Percentiles rank a stretch among this genome's conserved stretches.
Conservation (phyloP, 2,113 vertebrate genomes). For the Hydropotes inermis region DNA sequence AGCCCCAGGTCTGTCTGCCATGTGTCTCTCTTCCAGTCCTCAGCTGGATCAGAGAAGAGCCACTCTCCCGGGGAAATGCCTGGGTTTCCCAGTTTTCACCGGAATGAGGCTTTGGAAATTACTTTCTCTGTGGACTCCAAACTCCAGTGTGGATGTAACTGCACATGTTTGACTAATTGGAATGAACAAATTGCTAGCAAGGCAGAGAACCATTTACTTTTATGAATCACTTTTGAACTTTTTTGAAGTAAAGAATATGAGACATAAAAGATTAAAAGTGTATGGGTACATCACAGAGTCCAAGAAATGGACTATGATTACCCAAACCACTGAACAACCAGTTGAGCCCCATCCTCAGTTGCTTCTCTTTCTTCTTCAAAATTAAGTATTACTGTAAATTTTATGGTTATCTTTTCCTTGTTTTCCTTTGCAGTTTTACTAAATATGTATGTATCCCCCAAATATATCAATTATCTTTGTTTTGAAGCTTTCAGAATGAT, state of each 20-base stretch:
- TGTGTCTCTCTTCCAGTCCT: neutral
- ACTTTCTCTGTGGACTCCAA: neutral
- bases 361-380: neutral
- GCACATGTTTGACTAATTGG: neutral
- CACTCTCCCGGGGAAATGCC: rapidly evolving
- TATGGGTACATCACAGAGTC: neutral
- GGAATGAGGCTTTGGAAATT: neutral
- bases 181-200: neutral
- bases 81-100: neutral
- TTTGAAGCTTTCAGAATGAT: neutral
- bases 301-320: neutral
- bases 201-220: neutral
- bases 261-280: neutral
- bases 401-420: neutral
- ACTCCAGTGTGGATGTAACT: neutral
- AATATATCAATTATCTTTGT: neutral
- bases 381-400: neutral
- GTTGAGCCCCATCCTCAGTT: neutral
- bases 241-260: neutral
- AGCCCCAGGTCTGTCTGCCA: too few relatives aligned
- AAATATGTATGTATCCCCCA: neutral
- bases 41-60: neutral
- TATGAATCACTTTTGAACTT: neutral
- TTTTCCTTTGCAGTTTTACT: neutral
- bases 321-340: neutral